These are phyloP conservation scores for Hydropsyche tenuis DNA, from an alignment of 1,140 invertebrate species.

Conservation along the genomic window DNA sequence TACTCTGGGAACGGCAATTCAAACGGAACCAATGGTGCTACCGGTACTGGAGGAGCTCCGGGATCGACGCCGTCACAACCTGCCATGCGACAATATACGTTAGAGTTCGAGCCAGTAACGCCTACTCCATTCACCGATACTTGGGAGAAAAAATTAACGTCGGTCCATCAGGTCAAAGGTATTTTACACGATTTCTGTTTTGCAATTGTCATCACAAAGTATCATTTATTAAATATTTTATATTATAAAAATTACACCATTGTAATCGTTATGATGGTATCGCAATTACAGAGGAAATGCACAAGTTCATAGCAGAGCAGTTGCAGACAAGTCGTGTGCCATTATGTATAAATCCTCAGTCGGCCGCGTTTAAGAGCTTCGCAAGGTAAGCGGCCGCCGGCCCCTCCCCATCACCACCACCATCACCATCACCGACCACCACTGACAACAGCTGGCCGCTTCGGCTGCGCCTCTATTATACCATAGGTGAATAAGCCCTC, in stretches of 20 bases:
- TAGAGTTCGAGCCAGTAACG: constrained; percentile 92
- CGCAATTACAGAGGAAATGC: constrained; percentile 88
- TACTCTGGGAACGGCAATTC: constrained; percentile 68
- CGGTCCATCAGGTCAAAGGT: constrained; percentile 95
- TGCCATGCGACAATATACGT: constrained; percentile 81
- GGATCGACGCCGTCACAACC: constrained; percentile 51
- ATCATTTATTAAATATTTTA: neutral
- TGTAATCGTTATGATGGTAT: constrained; percentile 14
- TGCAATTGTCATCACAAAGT: neutral
- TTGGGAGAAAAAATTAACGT: constrained; percentile 93
- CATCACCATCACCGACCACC: constrained; percentile 58
- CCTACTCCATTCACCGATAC: constrained; percentile 89
- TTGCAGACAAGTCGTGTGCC: constrained; percentile 92
- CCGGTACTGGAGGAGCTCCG: constrained; percentile 16
- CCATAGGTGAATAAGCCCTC: constrained; percentile 51
- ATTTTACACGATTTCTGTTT: constrained; percentile 38
- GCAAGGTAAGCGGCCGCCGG: constrained; percentile 83
- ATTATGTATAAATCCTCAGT: constrained; percentile 98
- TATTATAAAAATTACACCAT: neutral
- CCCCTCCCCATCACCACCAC: constrained; percentile 53
- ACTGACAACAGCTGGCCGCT: constrained; percentile 52
- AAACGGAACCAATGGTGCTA: constrained; percentile 44
- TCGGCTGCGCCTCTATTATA: constrained; percentile 34
- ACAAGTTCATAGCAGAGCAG: constrained; percentile 97
- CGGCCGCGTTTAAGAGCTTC: constrained; percentile 99